phyloP scores from a whole-genome alignment of 2,113 vertebrate species.

The Lontra canadensis region DNA sequence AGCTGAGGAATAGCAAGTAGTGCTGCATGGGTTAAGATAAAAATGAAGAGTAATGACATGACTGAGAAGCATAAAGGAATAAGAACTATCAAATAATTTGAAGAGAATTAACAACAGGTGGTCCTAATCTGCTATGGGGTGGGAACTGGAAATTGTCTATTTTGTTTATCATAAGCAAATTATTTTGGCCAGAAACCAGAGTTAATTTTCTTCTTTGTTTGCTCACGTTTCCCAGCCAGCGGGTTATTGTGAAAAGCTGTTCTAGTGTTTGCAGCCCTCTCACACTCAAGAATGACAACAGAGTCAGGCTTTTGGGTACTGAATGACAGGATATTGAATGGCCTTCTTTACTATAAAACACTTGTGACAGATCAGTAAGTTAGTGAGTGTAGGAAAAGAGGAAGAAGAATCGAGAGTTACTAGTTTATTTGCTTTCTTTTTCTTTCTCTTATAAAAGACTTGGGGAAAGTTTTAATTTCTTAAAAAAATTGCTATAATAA shows the following conservation, averaged over 20 bases:
- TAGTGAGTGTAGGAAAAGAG: not conserved
- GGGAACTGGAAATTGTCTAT: slow-evolving; percentile 70
- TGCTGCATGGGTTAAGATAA: slow-evolving; percentile 44
- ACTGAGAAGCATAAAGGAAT: slow-evolving; percentile 49
- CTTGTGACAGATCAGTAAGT: not conserved
- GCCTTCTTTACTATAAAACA: not conserved
- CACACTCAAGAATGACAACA: slow-evolving; percentile 27
- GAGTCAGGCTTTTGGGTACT: not conserved
- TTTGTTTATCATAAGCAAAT: slow-evolving; percentile 77
- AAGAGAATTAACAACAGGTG: slow-evolving; percentile 74
- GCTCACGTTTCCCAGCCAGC: slow-evolving; percentile 58
- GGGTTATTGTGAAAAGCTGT: slow-evolving; percentile 63
- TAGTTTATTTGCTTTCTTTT: not conserved
- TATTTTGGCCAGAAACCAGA: slow-evolving; percentile 68
- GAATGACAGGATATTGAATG: not conserved
- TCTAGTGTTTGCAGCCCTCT: not conserved
- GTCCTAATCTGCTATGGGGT: slow-evolving; percentile 64
- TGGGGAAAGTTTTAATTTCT: not conserved
- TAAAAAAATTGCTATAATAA: not conserved
- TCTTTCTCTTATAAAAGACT: not conserved
- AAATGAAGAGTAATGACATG: slow-evolving; percentile 18
- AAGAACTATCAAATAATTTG: slow-evolving; percentile 48
- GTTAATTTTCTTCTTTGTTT: slow-evolving; percentile 69
- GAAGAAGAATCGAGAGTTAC: not conserved
- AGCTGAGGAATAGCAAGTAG: not conserved